Evolutionary conservation across 2,888 invertebrate species (phyloP), one percentile per base, ranked within the genome.

Genomic region (Mycalesis mineus): DNA sequence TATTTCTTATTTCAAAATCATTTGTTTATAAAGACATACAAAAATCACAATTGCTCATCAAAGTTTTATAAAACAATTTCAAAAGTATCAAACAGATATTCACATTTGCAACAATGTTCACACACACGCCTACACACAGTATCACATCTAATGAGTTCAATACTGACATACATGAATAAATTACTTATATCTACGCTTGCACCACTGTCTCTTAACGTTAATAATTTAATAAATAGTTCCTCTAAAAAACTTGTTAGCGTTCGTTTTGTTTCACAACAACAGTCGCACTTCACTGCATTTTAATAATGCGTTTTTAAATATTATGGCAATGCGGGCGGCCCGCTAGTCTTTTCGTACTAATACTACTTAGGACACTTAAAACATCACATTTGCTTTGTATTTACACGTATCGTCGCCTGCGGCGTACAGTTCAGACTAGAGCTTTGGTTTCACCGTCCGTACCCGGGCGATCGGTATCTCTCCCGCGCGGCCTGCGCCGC

Each of bases 361-460:
- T 75, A 80, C 87, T 88, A 89, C 82, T 88, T 88, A 89, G 87
- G 88, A 89, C 88, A 88, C 87, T 81, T 85, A 72, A 9, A 84
- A 85, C 83, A 88, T 89, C 89, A 89, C 89, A 89, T 88, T 86
- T 88, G 88, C 89, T 89, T 88, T 86, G 72, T 87, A 86, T 88
- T 69, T 88, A 88, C 86, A 88, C 80, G 66, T 70, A 66, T 61
- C 79, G 79, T 77, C 78, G 73, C 74, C 47, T 63, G 44, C 72
- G 67, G 71, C 75, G 48, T 61, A 76, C 67, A 71, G 81, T 80
- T 82, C 80, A 82, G 89, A 88, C 89, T 88, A 88, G 88, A 88
- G 84, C 82, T 85, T 86, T 83, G 85, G 85, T 85, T 82, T 86
- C 81, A 88, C 79, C 88, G 84, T 71, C 88, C 86, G 79, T 84